A percentile compares a stretch with the other conserved stretches of the same genome.
phyloP scores from a whole-genome alignment of 2,888 invertebrate species.

The Xylota segnis region DNA sequence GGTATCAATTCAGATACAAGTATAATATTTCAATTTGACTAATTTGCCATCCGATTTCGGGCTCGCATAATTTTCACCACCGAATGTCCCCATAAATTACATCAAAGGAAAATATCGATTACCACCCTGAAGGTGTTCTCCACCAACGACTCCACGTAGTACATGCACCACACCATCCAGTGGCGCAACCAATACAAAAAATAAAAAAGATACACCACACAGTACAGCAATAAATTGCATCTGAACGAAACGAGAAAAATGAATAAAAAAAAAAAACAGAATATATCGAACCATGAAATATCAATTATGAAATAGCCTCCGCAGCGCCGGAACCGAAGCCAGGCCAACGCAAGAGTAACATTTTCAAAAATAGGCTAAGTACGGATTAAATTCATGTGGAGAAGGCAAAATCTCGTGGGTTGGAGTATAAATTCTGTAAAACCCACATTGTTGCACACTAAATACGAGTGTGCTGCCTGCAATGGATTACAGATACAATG shows the following conservation, averaged over 20 bases:
- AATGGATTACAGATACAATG: neutral
- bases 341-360: constrained; percentile 23
- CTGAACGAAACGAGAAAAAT: constrained; percentile 14
- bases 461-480: neutral
- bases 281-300: constrained; percentile 48
- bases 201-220: neutral
- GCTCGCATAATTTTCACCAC: constrained; percentile 47
- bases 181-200: constrained; percentile 16
- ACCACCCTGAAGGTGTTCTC: constrained; percentile 57
- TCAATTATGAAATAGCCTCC: constrained; percentile 58
- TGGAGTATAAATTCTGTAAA: constrained; percentile 35
- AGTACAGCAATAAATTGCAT: constrained; percentile 29
- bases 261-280: too few species aligned
- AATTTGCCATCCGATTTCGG: constrained; percentile 46
- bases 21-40: constrained; percentile 56
- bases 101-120: constrained; percentile 60
- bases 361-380: constrained; percentile 67
- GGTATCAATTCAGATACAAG: constrained; percentile 19
- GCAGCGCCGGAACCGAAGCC: constrained; percentile 2
- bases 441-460: constrained; percentile 24
- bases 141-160: constrained; percentile 18
- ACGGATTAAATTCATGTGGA: constrained; percentile 51
- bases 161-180: neutral
- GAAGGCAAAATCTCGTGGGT: constrained; percentile 29
- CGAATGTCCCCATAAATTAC: constrained; percentile 59